Conservation (phyloP, 2,888 invertebrate species). For the Lymantria monacha region DNA sequence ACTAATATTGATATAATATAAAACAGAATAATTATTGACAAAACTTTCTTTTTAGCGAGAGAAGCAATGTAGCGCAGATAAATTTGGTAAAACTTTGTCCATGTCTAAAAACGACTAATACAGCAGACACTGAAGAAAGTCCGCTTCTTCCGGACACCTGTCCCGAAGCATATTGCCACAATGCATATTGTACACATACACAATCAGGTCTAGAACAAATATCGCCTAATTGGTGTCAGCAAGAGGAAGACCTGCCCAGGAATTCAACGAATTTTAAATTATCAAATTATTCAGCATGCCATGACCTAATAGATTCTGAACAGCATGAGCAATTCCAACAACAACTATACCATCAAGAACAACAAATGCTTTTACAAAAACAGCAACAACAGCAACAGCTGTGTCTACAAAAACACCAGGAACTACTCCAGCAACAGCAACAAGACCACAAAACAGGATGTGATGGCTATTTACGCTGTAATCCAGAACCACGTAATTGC, state of each 20-base stretch:
- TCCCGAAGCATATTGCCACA: not conserved
- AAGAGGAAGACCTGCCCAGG: not conserved
- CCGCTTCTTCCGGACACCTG: not conserved
- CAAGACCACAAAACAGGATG: not conserved
- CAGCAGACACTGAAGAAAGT: not conserved
- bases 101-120: slow-evolving; percentile 3
- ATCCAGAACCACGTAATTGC: not conserved
- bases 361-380: not conserved
- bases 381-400: not conserved
- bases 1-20: slow-evolving; percentile 1
- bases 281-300: not conserved
- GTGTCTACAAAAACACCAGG: not conserved
- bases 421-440: not conserved
- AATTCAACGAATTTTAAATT: not conserved
- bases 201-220: not conserved
- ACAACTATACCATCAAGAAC: not conserved
- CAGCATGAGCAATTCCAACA: not conserved
- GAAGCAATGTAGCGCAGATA: slow-evolving; percentile 22
- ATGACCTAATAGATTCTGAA: not conserved
- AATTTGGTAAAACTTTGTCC: slow-evolving; percentile 17
- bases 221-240: not conserved
- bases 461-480: not conserved
- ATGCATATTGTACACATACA: not conserved
- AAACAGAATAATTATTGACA: not conserved
- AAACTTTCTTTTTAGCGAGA: slow-evolving; percentile 23